Percentiles rank a stretch among this genome's conserved stretches.
Conservation (phyloP, 2,113 vertebrate genomes). For the Athene cunicularia region DNA sequence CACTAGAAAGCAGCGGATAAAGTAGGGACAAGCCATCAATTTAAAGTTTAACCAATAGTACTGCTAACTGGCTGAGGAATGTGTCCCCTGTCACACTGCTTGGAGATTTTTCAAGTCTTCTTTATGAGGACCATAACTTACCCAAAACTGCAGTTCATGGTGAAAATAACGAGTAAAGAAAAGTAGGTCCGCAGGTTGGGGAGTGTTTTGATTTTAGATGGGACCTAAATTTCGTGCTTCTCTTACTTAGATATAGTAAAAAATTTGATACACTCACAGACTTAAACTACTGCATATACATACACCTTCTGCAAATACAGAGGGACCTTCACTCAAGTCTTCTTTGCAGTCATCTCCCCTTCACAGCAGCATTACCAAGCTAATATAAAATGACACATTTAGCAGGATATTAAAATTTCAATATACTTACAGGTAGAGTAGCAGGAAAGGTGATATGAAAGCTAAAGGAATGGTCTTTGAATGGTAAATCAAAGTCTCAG, state of each 20-base stretch:
- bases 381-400: neutral
- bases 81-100: neutral
- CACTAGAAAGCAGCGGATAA: neutral
- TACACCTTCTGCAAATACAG: neutral
- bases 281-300: neutral
- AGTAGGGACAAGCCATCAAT: neutral
- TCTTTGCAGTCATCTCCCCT: neutral
- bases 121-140: neutral
- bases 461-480: neutral
- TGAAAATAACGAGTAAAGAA: neutral
- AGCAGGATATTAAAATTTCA: neutral
- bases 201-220: neutral
- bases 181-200: rapidly evolving
- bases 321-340: neutral
- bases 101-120: neutral
- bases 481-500: neutral
- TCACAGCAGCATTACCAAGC: neutral
- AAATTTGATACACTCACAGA: neutral
- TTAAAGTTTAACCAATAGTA: neutral
- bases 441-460: neutral
- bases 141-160: neutral
- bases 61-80: neutral
- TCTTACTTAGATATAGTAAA: neutral
- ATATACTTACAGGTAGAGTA: neutral
- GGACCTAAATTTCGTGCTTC: neutral